Evolutionary conservation across 1,140 invertebrate genomes (phyloP), one percentile per base, ranked within the genome.

Genomic region (Drosophila lacertosa): DNA sequence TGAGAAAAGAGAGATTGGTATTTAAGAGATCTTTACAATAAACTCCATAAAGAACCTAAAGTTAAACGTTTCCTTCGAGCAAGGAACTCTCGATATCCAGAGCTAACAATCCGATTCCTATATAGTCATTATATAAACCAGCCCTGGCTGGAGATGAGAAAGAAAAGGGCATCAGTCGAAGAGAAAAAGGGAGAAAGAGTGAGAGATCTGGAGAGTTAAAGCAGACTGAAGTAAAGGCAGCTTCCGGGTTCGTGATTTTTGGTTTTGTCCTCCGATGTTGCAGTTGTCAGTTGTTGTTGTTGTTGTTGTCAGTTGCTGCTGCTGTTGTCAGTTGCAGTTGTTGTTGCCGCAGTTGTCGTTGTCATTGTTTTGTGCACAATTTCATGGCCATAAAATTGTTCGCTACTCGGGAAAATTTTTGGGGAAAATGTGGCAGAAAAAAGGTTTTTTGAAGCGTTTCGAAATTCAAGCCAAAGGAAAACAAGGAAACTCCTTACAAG

Each of bases 201-300:
- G 53, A 64, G 39, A 44, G 9, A 18, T 22, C 13, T 6, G 22
- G 3, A 50, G 35, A 51, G 44, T 70, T 51, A 60, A 37, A 63
- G 47, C 39, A 57, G 62, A 59, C 45, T 39, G 44, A 62, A 69
- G 40, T 48, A 53, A 59, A 53, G 53, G 48, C 73, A 66, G 74
- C 78, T 88, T 88, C 82, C 82, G 82, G 82, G 82, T 88, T 88
- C 82, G 82, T 88, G 82, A 88, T 88, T 82, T 80, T 69, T 70
- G 33, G 59, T 57, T 70, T 88, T 74, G 66, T 83, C 48, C 60
- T 69, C 57, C 33, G 44, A 37, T 37, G 62, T 44, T 55, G 50
- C 18, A 48, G 58, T 37, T 58, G 53, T 16, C 20, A 47, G 51
- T 55, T 24, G 32, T 13, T 70, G 44, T 42, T 71, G 68, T 51